Percentiles rank a stretch among this genome's conserved stretches.
These are phyloP conservation scores for Rhopilema esculentum DNA, from an alignment of 30 jellyfish, hydroid and myxozoan genomes.

Conservation along the genomic window DNA sequence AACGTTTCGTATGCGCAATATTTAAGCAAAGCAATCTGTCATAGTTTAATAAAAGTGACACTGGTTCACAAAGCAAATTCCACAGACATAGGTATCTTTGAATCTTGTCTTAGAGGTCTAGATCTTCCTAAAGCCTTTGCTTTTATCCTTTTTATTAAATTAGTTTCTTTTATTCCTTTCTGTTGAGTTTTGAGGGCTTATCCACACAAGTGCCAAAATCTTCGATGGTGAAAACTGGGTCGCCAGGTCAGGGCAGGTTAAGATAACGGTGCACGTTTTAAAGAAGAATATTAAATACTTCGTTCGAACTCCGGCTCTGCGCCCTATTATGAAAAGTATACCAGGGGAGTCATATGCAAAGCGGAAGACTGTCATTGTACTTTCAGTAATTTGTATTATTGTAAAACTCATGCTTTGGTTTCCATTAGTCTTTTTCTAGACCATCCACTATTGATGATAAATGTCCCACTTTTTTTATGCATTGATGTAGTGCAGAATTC, in stretches of 20 bases:
- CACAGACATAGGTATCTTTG: neutral
- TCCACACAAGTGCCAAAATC: neutral
- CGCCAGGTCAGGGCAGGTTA: neutral
- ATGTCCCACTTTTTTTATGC: no score
- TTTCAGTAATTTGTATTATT: no score
- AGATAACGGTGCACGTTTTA: neutral
- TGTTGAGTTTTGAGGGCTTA: neutral
- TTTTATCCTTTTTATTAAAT: no score
- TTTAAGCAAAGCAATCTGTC: neutral
- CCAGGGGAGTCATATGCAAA: no score
- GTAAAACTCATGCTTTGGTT: no score
- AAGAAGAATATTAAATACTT: no score
- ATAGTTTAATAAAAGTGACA: neutral
- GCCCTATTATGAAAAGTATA: no score
- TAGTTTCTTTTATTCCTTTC: neutral
- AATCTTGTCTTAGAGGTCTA: neutral
- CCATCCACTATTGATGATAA: no score
- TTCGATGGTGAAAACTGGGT: neutral
- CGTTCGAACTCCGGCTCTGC: no score
- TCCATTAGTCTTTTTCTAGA: no score
- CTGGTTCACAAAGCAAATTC: neutral
- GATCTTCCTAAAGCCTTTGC: neutral
- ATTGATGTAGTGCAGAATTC: no score
- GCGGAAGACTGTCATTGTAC: no score
- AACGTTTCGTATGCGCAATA: neutral